Percentiles rank a stretch among this genome's conserved stretches.
These are phyloP conservation scores for Pao palembangensis DNA, from an alignment of 2,113 vertebrate species.

Conservation along the genomic window DNA sequence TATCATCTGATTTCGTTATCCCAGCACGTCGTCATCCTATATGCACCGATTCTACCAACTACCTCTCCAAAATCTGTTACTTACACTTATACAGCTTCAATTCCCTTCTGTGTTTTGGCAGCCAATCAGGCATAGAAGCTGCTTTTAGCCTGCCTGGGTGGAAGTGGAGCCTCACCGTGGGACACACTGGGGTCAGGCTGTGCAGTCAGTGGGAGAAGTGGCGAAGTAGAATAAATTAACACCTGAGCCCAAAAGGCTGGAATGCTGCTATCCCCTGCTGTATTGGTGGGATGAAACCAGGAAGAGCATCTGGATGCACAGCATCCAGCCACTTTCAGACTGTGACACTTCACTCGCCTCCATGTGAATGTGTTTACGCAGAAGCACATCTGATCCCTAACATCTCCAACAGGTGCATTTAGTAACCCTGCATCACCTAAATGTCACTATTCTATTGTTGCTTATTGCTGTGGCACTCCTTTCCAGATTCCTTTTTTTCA, in stretches of 20 bases:
- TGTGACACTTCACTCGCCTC: conserved; percentile 12
- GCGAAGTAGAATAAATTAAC: conserved; percentile 67
- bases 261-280: conserved; percentile 29
- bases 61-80: conserved; percentile 15
- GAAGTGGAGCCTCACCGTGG: conserved; percentile 24
- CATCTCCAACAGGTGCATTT: not conserved
- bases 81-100: not conserved
- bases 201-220: conserved; percentile 49
- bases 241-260: conserved; percentile 59
- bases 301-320: conserved; percentile 62
- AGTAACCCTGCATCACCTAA: conserved; percentile 3
- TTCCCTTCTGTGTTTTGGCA: not conserved
- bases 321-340: conserved; percentile 46
- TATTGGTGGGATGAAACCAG: conserved; percentile 29
- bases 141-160: not conserved
- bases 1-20: conserved; percentile 35
- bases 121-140: too few relatives aligned
- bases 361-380: conserved; percentile 5
- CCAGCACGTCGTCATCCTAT: conserved; percentile 10
- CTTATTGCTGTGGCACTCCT: too few relatives aligned
- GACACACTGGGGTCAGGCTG: conserved; percentile 41
- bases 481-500: conserved; percentile 37
- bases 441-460: too few relatives aligned
- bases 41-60: conserved; percentile 9
- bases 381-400: conserved; percentile 3